These are phyloP conservation scores for Nephila pilipes DNA, from an alignment of 1,140 invertebrate genomes.

Conservation along the genomic window DNA sequence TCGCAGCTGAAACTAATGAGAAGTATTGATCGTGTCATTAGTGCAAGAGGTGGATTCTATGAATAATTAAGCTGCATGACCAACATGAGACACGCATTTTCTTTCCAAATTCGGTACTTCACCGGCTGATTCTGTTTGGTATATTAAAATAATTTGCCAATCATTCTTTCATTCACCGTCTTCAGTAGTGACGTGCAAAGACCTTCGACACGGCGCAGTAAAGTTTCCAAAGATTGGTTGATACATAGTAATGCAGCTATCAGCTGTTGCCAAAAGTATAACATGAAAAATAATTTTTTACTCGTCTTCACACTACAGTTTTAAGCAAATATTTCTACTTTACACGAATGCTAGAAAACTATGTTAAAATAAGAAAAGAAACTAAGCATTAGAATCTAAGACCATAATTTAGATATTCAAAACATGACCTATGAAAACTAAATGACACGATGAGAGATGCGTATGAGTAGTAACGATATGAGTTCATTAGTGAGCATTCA, in stretches of 20 bases:
- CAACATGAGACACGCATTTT: constrained; percentile 66
- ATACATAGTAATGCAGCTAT: neutral
- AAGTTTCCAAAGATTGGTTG: neutral
- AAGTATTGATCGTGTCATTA: constrained; percentile 75
- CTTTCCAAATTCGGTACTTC: constrained; percentile 53
- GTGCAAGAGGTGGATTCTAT: constrained; percentile 60
- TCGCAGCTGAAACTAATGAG: constrained; percentile 77
- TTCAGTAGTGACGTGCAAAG: constrained; percentile 7
- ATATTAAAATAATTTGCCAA: constrained; percentile 69
- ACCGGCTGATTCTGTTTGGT: constrained; percentile 12
- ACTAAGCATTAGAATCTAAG: too few species aligned
- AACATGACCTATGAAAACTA: too few species aligned
- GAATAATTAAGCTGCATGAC: constrained; percentile 74
- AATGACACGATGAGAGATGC: too few species aligned
- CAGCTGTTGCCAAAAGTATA: neutral
- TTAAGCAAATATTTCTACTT: neutral
- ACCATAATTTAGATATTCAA: too few species aligned
- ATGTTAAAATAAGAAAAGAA: neutral
- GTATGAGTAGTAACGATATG: too few species aligned
- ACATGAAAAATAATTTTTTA: neutral
- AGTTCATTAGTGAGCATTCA: too few species aligned
- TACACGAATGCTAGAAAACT: neutral
- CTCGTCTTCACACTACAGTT: neutral
- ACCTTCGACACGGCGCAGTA: neutral
- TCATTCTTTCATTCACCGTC: constrained; percentile 33